Percentiles rank a stretch among this genome's conserved stretches.
These are phyloP conservation scores for Aricia agestis DNA, from an alignment of 1,140 invertebrate species.

Conservation along the genomic window DNA sequence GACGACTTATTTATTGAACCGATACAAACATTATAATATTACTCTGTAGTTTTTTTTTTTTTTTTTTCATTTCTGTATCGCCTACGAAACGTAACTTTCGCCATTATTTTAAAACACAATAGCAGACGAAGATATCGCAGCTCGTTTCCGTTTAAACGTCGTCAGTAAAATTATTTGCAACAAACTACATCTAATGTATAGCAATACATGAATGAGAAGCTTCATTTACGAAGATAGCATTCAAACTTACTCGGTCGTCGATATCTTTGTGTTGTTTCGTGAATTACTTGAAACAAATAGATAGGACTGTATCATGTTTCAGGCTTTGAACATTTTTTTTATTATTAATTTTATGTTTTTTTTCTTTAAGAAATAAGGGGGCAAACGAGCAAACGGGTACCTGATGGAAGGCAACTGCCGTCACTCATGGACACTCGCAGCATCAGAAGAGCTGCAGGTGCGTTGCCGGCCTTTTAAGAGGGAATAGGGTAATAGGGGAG, in stretches of 20 bases:
- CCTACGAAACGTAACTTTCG: not conserved
- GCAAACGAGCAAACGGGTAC: too few relatives aligned
- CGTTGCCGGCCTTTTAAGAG: too few relatives aligned
- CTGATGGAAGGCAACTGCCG: too few relatives aligned
- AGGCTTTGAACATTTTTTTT: too few relatives aligned
- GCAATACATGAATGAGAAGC: slow-evolving; percentile 34
- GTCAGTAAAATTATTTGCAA: slow-evolving; percentile 29
- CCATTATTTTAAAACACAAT: not conserved
- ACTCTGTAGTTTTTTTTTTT: too few relatives aligned
- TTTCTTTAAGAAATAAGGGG: too few relatives aligned
- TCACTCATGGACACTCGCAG: too few relatives aligned
- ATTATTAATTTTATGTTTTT: too few relatives aligned
- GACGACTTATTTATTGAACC: too few relatives aligned
- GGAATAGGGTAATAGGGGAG: too few relatives aligned
- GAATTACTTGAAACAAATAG: slow-evolving; percentile 28
- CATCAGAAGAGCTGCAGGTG: too few relatives aligned
- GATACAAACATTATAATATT: too few relatives aligned
- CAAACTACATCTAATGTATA: slow-evolving; percentile 33
- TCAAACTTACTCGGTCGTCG: slow-evolving; percentile 51
- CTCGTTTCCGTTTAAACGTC: slow-evolving; percentile 16
- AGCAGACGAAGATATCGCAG: not conserved
- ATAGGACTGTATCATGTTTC: slow-evolving; percentile 6
- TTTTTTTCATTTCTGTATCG: not conserved
- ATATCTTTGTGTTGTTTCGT: slow-evolving; percentile 50
- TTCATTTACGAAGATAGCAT: slow-evolving; percentile 64